Evolutionary conservation across 2,113 vertebrate species (phyloP), one percentile per base, ranked within the genome.

Genomic region (Hylia prasina): DNA sequence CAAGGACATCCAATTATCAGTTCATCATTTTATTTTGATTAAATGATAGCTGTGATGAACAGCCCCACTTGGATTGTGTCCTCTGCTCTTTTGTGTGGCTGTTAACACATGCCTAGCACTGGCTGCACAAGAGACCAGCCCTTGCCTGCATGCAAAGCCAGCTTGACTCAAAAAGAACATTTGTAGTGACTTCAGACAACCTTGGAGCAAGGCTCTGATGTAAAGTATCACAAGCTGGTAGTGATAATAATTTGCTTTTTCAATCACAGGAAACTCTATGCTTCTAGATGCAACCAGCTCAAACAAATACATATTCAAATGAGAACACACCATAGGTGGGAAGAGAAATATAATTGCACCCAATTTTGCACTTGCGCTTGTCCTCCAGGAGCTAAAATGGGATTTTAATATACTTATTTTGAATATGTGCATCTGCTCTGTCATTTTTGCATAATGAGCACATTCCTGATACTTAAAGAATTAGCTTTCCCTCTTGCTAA

Each of bases 321-420:
- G 19, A 70, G 87, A 78, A 42, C 8, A 7, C 89, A 64, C 89
- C 77, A 90, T 73, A 90, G 86, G 83, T 90, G 68, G 91, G 68
- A 92, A 86, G 77, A 94, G 77, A 91, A 97, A 95, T 71, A 51
- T 87, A 93, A 95, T 92, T 79, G 77, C 81, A 93, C 93, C 92
- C 81, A 82, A 78, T 97, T 96, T 96, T 83, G 77, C 80, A 51
- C 61, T 91, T 81, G 72, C 66, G 80, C 77, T 95, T 87, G 90
- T 96, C 80, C 93, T 96, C 70, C 31, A 89, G 88, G 91, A 97
- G 77, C 77, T 84, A 84, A 97, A 94, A 47, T 11, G 77, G 82
- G 93, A 91, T 97, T 97, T 92, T 91, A 96, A 95, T 96, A 57
- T 30, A 72, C 73, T 95, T 96, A 53, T 79, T 94, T 87, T 71